Base-by-base conservation (phyloP, 2,888 invertebrate species). In the Gari tellinella region DNA sequence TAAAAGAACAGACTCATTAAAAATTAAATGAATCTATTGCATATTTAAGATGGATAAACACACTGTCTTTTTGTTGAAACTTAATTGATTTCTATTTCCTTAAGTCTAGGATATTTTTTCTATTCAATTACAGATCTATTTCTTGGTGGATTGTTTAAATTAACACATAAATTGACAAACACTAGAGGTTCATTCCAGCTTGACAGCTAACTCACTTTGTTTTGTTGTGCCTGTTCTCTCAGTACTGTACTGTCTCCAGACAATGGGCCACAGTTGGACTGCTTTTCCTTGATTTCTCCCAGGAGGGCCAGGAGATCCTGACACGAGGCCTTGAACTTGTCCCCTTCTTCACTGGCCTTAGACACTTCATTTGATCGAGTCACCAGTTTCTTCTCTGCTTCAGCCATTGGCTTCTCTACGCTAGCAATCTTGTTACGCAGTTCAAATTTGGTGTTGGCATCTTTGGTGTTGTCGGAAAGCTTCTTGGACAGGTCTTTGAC, bases 291-390 rank as follows among this genome's bases (percentile, higher is more conserved):
- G 14, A 81, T 68, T 95, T 96, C 95, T 7, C 95, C 95, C 8
- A 99, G 93, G 98, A 98, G 98, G 68, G 97, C 96, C 5, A 97
- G 94, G 0, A 97, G 96, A 83, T 96, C 95, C 5, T 97, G 95
- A 86, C 98, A 97, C 61, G 95, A 95, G 84, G 96, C 96, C 87
- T 96, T 96, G 85, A 99, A 96, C 91, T 97, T 97, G 64, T 97
- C 95, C 0, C 97, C 97, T 89, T 98, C 98, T 86, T 94, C 93
- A 37, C 96, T 93, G 21, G 95, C 95, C 0, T 95, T 96, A 90
- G 98, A 98, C 3, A 84, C 69, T 43, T 80, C 81, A 48, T 80
- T 76, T 31, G 64, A 66, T 43, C 79, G 61, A 14, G 46, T 23
- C 40, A 56, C 26, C 21, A 83, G 66, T 72, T 89, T 90, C 79